Percentiles rank a stretch among this genome's conserved stretches.
phyloP scores from a whole-genome alignment of 2,888 invertebrate species.

The Spodoptera littoralis region DNA sequence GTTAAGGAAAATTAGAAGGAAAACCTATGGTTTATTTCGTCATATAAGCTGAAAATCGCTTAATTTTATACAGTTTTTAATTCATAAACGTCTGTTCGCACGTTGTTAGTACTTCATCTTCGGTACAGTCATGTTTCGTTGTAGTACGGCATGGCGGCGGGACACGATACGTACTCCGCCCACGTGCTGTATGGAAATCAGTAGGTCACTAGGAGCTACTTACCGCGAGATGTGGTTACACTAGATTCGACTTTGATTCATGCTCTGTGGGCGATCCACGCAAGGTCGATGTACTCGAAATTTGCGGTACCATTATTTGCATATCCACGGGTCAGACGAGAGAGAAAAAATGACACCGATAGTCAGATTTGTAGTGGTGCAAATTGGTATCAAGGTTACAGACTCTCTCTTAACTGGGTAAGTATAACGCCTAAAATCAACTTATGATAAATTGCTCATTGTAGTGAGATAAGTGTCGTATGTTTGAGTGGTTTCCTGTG shows the following conservation, averaged over 20 bases:
- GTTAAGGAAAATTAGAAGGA: not conserved
- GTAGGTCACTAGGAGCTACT: constrained; percentile 85
- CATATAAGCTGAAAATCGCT: not conserved
- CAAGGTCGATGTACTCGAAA: constrained; percentile 87
- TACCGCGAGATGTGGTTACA: constrained; percentile 66
- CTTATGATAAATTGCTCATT: constrained; percentile 87
- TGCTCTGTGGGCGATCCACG: constrained; percentile 77
- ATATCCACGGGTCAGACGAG: constrained; percentile 78
- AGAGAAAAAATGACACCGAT: constrained; percentile 85
- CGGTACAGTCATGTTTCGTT: constrained; percentile 21
- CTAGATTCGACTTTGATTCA: constrained; percentile 81
- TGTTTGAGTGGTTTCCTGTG: constrained; percentile 85
- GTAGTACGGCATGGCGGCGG: constrained; percentile 60
- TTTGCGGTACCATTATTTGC: constrained; percentile 87
- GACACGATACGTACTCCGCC: constrained; percentile 66
- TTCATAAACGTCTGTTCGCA: not conserved
- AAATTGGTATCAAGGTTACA: constrained; percentile 86
- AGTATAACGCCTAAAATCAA: constrained; percentile 86
- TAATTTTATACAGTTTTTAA: not conserved
- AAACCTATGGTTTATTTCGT: too few species aligned
- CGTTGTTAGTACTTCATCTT: constrained; percentile 7
- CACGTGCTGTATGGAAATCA: constrained; percentile 84
- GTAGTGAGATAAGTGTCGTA: constrained; percentile 84
- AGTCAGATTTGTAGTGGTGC: constrained; percentile 75
- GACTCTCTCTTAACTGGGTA: constrained; percentile 87